Percentiles rank a stretch among this genome's conserved stretches.
Evolutionary conservation across 92 coral and sea anemone genomes (phyloP).

Genomic region (Chrysogorgia sp.): DNA sequence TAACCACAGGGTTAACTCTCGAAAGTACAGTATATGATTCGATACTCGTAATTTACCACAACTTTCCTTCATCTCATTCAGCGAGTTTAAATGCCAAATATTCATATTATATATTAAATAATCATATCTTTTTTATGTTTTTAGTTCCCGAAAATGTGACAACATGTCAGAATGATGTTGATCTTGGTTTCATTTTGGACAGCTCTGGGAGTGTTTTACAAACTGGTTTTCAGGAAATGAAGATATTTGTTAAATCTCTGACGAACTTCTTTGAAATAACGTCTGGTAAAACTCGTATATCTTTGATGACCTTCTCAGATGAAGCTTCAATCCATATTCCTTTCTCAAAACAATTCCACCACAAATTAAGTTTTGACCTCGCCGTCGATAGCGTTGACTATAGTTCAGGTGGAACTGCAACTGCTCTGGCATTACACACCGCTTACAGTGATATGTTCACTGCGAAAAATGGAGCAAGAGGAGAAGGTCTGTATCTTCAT

Average conservation of each 20-base stretch:
- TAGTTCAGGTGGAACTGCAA: conserved; percentile 27
- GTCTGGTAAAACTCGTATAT: conserved; percentile 14
- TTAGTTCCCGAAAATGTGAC: neutral
- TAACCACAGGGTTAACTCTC: too few species aligned
- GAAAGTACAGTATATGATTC: too few species aligned
- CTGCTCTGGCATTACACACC: conserved; percentile 8
- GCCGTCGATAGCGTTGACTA: conserved; percentile 19
- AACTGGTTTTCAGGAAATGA: conserved; percentile 4
- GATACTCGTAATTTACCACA: too few species aligned
- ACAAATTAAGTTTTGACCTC: neutral
- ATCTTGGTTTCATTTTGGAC: conserved; percentile 39
- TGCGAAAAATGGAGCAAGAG: conserved; percentile 10
- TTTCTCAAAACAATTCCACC: neutral
- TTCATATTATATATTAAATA: too few species aligned
- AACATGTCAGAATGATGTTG: conserved; percentile 13
- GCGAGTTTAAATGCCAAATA: too few species aligned
- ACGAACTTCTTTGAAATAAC: neutral
- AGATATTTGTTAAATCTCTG: conserved; percentile 9
- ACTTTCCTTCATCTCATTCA: too few species aligned
- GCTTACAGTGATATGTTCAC: conserved; percentile 25
- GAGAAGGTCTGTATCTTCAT: conserved; percentile 3
- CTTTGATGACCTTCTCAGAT: conserved; percentile 19
- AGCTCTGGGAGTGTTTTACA: conserved; percentile 23
- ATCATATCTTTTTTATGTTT: too few species aligned
- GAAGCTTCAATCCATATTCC: conserved; percentile 7